Base-by-base conservation (phyloP, 2,797 vertebrate species). In the Sorex maritimensis region DNA sequence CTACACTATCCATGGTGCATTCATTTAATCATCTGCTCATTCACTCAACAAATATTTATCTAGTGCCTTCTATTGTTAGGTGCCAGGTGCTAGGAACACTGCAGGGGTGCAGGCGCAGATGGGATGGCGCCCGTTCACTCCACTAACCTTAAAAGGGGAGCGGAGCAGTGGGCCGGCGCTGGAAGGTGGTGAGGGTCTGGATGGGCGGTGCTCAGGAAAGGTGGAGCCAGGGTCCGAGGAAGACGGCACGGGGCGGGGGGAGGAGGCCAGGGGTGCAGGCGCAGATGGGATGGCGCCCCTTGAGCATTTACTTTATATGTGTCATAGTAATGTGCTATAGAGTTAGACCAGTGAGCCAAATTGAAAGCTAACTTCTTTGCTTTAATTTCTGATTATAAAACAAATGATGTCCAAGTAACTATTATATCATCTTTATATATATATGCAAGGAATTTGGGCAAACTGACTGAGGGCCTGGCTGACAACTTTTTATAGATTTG, bases 301-400 rank as follows among this genome's bases (percentile, higher is more conserved):
- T n/a, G n/a, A n/a, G n/a, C n/a, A n/a, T n/a, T n/a, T 78, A 55
- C n/a, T 90, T 86, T 87, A 23, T 77, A 41, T 81, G 41, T 92
- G 52, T 34, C 34, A 28, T 24, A 75, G 71, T 58, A 52, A 86
- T 7, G 38, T 46, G 17, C 49, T 12, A 63, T 80, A 17, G 30
- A 79, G 84, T 69, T n/a, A 65, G 41, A 81, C 9, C 19, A 74
- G 21, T 58, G 84, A 92, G 73, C 34, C 34, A 11, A 44, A 34
- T 23, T 28, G 28, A 81, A 81, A 75, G 58, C 52, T 74, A 74
- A 14, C 69, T 80, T 63, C 19, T 30, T n/a, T 86, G 26, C 58
- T 46, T 12, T 34, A 77, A 77, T 81, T 92, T 81, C 38, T 49
- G 58, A 58, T 44, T 75, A 69, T 75, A 28, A 71, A 65, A 88